Evolutionary conservation across 2,797 vertebrate genomes (phyloP), one percentile per base, ranked within the genome.

Genomic region (Tragopan temminckii): DNA sequence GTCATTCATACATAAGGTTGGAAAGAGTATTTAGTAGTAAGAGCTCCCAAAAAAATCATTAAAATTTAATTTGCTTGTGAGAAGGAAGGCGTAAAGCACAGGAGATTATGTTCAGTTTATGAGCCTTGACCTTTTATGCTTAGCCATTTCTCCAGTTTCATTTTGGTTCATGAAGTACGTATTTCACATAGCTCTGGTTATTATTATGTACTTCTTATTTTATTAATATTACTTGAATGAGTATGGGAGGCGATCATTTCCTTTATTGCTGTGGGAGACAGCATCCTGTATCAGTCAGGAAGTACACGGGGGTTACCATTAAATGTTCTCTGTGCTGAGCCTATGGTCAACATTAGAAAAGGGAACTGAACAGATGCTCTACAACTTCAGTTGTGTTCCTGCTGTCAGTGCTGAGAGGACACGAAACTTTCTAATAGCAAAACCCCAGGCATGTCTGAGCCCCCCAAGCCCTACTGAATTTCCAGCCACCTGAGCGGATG

Each of bases 1-100:
- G 94, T 95, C 92, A 95, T 95, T 96, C 87, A 62, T 31, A 55
- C 52, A 42, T 83, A 95, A 96, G 85, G 35, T 74, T 95, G 82
- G 86, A 96, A 94, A 94, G 35, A 91, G 95, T 89, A 96, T 92
- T 97, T 97, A 97, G 79, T 91, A 96, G 90, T 79, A 61, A 70
- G 63, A 83, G 70, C 85, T 96, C 91, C 91, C 94, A 93, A 95
- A 95, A 93, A 95, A 93, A 93, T 95, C 96, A 97, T 98, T 97
- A 98, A 97, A 97, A 91, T 97, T 97, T 97, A 96, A 97, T 98
- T 97, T 97, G 96, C 95, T 97, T 94, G 85, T 83, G 42, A 80
- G 77, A 91, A 95, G 53, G 67, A 75, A 89, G 75, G 63, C 2
- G 64, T 85, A 95, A 97, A 98, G 95, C 94, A 97, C 95, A 96